A percentile compares a stretch with the other conserved stretches of the same genome.
Evolutionary conservation across 2,888 invertebrate species (phyloP).

Genomic region (Sphaeridia pumilis): DNA sequence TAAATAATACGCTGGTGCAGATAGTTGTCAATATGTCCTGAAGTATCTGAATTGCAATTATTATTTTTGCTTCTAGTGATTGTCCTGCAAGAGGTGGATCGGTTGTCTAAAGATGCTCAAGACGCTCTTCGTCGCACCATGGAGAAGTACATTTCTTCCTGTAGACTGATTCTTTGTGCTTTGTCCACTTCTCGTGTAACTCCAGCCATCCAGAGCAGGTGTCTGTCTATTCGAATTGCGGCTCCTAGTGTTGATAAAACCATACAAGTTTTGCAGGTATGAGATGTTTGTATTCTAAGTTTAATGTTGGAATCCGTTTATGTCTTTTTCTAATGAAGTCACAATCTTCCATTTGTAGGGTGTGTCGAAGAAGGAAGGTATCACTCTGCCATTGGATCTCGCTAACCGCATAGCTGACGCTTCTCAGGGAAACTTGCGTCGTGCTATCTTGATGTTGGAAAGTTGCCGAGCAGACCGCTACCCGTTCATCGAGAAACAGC

Average conservation of each 20-base stretch:
- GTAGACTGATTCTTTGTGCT: slow-evolving; percentile 83
- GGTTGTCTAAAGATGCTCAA: slow-evolving; percentile 91
- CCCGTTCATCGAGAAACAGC: slow-evolving; percentile 33
- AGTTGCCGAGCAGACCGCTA: slow-evolving; percentile 48
- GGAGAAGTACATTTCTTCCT: slow-evolving; percentile 96
- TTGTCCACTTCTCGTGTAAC: slow-evolving; percentile 91
- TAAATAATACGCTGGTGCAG: no score
- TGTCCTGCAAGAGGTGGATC: slow-evolving; percentile 87
- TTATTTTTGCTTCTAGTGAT: no score
- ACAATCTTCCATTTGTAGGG: slow-evolving; percentile 41
- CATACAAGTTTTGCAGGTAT: slow-evolving; percentile 46
- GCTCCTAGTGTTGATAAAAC: slow-evolving; percentile 75
- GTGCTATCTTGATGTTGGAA: slow-evolving; percentile 87
- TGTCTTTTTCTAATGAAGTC: no score
- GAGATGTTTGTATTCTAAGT: no score
- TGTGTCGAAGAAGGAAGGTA: slow-evolving; percentile 69
- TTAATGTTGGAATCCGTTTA: no score
- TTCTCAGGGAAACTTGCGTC: slow-evolving; percentile 75
- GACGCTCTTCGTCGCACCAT: slow-evolving; percentile 95
- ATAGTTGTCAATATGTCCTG: no score
- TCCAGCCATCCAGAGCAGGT: slow-evolving; percentile 92
- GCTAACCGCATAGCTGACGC: slow-evolving; percentile 63
- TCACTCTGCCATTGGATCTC: slow-evolving; percentile 62
- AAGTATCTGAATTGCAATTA: no score
- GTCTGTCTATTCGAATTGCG: slow-evolving; percentile 80